phyloP scores from a whole-genome alignment of 1,140 invertebrate species.

The Charaxes varanes region DNA sequence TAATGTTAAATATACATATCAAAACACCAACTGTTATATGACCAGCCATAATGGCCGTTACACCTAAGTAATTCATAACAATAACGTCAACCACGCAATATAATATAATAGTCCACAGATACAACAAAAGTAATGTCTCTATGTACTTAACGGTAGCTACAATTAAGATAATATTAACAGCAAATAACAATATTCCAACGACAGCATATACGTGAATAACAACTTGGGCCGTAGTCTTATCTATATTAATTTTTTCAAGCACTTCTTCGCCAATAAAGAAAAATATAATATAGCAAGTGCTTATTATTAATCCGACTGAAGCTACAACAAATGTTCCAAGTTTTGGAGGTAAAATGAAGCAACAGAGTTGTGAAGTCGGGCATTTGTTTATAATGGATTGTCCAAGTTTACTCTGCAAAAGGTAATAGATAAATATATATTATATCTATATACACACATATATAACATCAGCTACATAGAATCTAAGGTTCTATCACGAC shows the following conservation, averaged over 20 bases:
- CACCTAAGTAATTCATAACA: constrained; percentile 13
- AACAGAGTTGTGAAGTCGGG: constrained; percentile 18
- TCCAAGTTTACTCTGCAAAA: constrained; percentile 10
- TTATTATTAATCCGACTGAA: constrained; percentile 18
- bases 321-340: constrained; percentile 23
- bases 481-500: no score
- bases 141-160: constrained; percentile 22
- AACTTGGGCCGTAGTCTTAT: constrained; percentile 5
- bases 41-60: constrained; percentile 1
- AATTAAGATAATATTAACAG: constrained; percentile 20
- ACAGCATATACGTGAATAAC: constrained; percentile 20
- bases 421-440: no score
- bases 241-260: constrained; percentile 9
- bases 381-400: constrained; percentile 18
- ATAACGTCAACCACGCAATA: constrained; percentile 26
- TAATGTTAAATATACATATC: constrained; percentile 13
- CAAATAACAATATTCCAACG: constrained; percentile 18
- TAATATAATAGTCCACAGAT: constrained; percentile 25
- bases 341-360: constrained; percentile 22
- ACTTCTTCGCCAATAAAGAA: constrained; percentile 9
- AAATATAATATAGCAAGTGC: constrained; percentile 14
- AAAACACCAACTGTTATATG: constrained; percentile 7
- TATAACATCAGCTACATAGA: no score
- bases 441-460: no score
- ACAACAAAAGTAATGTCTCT: constrained; percentile 25